Conservation (phyloP, 2,797 vertebrate genomes). For the Prunella strophiata region DNA sequence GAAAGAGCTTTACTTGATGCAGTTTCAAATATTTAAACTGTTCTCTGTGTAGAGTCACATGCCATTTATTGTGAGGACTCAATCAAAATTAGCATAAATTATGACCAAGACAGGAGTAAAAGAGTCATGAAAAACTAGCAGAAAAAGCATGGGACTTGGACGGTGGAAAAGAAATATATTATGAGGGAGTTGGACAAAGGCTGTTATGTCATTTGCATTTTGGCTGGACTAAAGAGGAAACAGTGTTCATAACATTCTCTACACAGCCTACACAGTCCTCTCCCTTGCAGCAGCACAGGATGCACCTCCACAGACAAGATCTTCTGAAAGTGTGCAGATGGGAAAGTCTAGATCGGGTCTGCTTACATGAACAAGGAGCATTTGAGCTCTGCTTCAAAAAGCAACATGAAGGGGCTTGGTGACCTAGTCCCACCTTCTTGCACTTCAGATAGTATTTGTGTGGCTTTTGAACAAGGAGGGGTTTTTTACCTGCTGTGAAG, state of each 20-base stretch:
- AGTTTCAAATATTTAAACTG: neutral
- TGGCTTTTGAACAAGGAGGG: neutral
- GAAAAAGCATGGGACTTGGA: neutral
- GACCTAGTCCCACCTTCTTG: neutral
- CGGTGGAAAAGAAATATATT: neutral
- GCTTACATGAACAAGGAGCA: neutral
- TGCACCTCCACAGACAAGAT: neutral
- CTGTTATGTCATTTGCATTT: neutral
- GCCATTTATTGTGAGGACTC: neutral
- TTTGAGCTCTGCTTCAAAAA: neutral
- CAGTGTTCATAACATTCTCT: neutral
- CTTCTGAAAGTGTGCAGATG: rapidly evolving
- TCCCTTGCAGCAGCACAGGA: neutral
- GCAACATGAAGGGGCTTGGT: neutral
- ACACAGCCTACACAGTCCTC: neutral
- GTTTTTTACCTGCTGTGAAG: neutral
- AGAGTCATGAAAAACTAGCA: neutral
- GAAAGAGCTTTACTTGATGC: neutral
- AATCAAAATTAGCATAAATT: neutral
- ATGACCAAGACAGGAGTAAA: neutral
- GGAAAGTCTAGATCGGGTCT: neutral
- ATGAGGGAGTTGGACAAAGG: neutral
- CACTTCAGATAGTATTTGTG: neutral
- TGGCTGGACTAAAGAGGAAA: neutral
- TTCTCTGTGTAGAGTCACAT: neutral